Conservation (phyloP, 2,113 vertebrate genomes). For the Oceanites oceanicus region DNA sequence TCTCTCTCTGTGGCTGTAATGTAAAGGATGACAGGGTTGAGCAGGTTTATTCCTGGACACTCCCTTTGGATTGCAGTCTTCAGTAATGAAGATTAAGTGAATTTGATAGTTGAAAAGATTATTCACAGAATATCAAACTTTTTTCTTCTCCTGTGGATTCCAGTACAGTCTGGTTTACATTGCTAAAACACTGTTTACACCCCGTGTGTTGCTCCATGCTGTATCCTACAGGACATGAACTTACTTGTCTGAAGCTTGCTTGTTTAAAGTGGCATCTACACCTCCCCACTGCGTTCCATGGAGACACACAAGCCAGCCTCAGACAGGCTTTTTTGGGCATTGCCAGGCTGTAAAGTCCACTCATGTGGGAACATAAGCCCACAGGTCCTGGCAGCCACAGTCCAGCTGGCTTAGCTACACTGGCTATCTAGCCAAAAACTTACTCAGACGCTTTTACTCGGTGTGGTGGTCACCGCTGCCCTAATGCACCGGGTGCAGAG, state of each 20-base stretch:
- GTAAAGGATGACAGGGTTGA: background rate
- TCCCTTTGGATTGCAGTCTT: background rate
- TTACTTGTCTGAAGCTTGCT: background rate
- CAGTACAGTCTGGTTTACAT: background rate
- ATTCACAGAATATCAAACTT: background rate
- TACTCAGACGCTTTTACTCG: fast-evolving
- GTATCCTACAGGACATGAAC: background rate
- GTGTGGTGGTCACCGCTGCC: fast-evolving
- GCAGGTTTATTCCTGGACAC: background rate
- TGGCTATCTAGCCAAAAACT: background rate
- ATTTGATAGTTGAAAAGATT: background rate
- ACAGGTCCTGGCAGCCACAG: background rate
- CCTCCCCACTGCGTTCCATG: background rate
- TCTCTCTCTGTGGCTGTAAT: background rate
- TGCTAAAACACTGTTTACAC: background rate
- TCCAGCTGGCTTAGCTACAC: background rate
- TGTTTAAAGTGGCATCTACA: background rate
- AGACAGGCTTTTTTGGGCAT: background rate
- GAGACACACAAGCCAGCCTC: background rate
- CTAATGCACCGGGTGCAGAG: fast-evolving
- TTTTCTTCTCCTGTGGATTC: background rate
- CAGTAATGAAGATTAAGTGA: background rate
- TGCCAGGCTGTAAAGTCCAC: background rate
- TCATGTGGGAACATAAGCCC: background rate
- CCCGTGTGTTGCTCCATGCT: background rate